Evolutionary conservation across 2,888 invertebrate genomes (phyloP), one percentile per base, ranked within the genome.

Genomic region (Lithosia quadra): DNA sequence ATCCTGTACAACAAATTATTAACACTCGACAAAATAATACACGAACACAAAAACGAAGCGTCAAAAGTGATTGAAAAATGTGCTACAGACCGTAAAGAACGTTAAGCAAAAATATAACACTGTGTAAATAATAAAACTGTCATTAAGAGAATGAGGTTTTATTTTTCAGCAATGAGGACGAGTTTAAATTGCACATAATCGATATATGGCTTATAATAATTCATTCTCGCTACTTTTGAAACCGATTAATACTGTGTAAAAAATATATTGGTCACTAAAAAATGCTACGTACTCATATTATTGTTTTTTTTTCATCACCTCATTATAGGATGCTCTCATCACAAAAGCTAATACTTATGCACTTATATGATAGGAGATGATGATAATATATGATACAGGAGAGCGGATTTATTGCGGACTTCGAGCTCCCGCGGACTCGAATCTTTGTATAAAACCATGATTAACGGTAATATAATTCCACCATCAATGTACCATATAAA

Each of bases 1-100:
- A 76, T 72, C 74, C 88, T 90, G 85, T 88, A 36, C 24, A 8
- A 18, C 28, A 34, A 24, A 11, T 15, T 53, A 63, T 53, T 18
- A 63, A 13, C 13, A n/a, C 63, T 56, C 36, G 10, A 56, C 24
- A 56, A 63, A 63, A 21, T 63, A 28, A 21, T 62, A 43, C 55
- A 56, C 2, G 49, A 43, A 33, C 28, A 49, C n/a, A 21, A 53
- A 49, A 21, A 63, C 21, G 15, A 49, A 63, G 13, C 21, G 49
- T 53, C 49, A 33, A 33, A 63, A 60, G 36, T 36, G 36, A 53
- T 49, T 39, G n/a, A n/a, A 62, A 28, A 49, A 49, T 13, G 43
- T 34, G 36, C 18, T 43, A 59, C 21, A 60, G 36, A 24, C 60
- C 22, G 39, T 22, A 60, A 39, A 24, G 22, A 60, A 60, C 22